Base-by-base conservation (phyloP, 2,888 invertebrate species). In the Apamea epomidion region DNA sequence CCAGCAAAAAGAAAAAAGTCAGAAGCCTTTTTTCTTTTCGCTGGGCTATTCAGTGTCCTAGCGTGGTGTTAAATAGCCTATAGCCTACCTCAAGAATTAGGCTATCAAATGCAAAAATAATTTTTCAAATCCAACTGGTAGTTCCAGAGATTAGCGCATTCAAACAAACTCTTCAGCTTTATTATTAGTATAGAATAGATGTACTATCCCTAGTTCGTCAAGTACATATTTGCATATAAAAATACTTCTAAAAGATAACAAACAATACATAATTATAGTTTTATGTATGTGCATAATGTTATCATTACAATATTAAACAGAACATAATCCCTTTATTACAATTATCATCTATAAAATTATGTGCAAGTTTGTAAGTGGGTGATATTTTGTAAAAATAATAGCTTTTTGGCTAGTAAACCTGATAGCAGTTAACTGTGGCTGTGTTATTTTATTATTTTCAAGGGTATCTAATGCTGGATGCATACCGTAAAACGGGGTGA, bases 271-370 rank as follows among this genome's bases (percentile, higher is more conserved):
- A 68, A 51, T 51, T 32, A 64, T 42, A 67, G 25, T 25, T 70
- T 58, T 81, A 48, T 54, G 45, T 48, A 21, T 14, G 10, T 67
- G 60, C 54, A 62, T 67, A 62, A 54, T 76, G 29, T 76, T 64
- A 82, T 82, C 48, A 69, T 67, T 68, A 69, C n/a, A 76, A 51
- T 68, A 62, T 72, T 29, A 68, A 25, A 82, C 62, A 62, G 69
- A 62, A 58, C 71, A 82, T 54, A 64, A 64, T 58, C 21, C n/a
- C 42, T 73, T 60, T 73, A 73, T 76, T 54, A 72, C n/a, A 73
- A 82, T 37, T 60, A 60, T 12, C 37, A 62, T 54, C 1, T 64
- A 3, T 16, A 54, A 29, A 25, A 76, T 76, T 37, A 21, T 25
- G 21, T 58, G 14, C 10, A 60, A 71, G 37, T 25, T 60, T 42